A percentile compares a stretch with the other conserved stretches of the same genome.
These are phyloP conservation scores for Diorhabda carinulata DNA, from an alignment of 1,140 invertebrate species.

Conservation along the genomic window DNA sequence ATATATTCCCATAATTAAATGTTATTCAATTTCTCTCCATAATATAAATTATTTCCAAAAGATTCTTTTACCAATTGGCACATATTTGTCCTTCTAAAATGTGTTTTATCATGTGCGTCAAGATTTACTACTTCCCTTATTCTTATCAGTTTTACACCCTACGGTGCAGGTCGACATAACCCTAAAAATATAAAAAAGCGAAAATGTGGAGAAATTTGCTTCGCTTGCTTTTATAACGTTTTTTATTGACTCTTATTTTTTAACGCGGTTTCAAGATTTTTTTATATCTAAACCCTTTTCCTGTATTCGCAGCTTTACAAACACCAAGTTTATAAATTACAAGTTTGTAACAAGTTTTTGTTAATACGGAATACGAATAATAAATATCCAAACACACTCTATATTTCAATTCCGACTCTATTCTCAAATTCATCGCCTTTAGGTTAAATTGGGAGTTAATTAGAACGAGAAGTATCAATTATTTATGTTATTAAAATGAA, in stretches of 20 bases:
- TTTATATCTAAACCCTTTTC: not conserved
- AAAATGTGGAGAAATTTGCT: conserved; percentile 15
- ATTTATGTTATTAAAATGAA: too few relatives aligned
- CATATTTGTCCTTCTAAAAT: conserved; percentile 16
- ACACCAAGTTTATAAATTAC: too few relatives aligned
- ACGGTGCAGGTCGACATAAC: not conserved
- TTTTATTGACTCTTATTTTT: conserved; percentile 13
- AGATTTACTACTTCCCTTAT: conserved; percentile 10
- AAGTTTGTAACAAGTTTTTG: too few relatives aligned
- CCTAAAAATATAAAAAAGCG: conserved; percentile 9
- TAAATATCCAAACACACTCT: too few relatives aligned
- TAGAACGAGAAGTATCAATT: too few relatives aligned
- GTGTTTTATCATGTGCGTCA: conserved; percentile 9
- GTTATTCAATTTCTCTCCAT: not conserved
- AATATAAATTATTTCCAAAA: not conserved
- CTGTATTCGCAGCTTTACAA: too few relatives aligned
- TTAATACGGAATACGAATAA: too few relatives aligned
- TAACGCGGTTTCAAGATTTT: not conserved
- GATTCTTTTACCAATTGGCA: conserved; percentile 12
- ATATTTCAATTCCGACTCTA: too few relatives aligned
- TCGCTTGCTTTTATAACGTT: conserved; percentile 13
- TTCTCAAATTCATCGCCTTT: too few relatives aligned
- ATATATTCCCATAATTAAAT: not conserved
- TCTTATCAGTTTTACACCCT: conserved; percentile 13
- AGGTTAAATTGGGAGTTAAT: too few relatives aligned